Base-by-base conservation (phyloP, 2,888 invertebrate species). In the Girardia tigrina region DNA sequence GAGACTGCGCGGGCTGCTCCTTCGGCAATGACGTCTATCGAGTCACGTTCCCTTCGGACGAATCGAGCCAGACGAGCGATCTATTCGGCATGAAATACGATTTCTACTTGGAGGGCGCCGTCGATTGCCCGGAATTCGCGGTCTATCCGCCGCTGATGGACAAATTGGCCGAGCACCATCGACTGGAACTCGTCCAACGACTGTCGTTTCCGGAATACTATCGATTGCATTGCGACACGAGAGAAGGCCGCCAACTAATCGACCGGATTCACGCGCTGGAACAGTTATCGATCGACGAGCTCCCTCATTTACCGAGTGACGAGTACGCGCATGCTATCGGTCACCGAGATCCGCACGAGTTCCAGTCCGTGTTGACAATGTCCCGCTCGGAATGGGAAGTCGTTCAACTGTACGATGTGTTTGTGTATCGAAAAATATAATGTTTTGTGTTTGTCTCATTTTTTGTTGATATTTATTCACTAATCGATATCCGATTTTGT, bases 91-190 rank as follows among this genome's bases (percentile, higher is more conserved):
- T 90, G 26, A 91, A 92, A 82, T 97, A 97, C 86, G 89, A 93
- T 84, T 99, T 99, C 84, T 89, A 91, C 81, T 86, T 98, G 79
- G 93, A 97, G 82, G 94, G 91, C 42, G 94, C 94, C 6, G 97
- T 99, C 0, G 90, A 99, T 83, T 99, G 98, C 84, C 98, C 98
- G 0, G 98, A 98, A 84, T 99, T 95, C 86, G 87, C 99, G 77
- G 94, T 97, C 20, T 90, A 97, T 85, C 92, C 95, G 84, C 91
- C 93, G 23, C 87, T 90, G 1, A 86, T 97, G 75, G 87, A 82
- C 79, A 81, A 82, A 82, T 82, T 88, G 79, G 87, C 87, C 26
- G 82, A 82, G 76, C 84, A 85, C 76, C 84, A 84, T 81, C 86
- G 85, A 8, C 81, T 88, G 78, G 83, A 86, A 78, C 81, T 87